phyloP scores from a whole-genome alignment of 2,888 invertebrate species.

The Eupithecia subfuscata region DNA sequence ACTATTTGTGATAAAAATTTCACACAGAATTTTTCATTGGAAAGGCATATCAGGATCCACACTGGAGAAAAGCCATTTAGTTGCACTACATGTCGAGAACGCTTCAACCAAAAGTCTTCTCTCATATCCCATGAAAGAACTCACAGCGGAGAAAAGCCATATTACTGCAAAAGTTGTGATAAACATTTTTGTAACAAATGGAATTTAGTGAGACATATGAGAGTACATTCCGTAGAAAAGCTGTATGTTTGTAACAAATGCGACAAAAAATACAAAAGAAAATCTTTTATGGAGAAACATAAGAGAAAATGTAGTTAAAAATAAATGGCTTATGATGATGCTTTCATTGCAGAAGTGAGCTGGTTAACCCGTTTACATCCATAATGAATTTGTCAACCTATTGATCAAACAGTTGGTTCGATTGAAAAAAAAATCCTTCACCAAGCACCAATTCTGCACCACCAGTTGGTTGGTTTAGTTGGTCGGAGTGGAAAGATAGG shows the following conservation, averaged over 20 bases:
- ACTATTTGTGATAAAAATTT: background rate
- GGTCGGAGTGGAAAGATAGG: too few relatives aligned
- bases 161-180: background rate
- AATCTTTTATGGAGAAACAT: background rate
- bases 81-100: background rate
- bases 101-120: background rate
- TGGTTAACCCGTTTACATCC: too few relatives aligned
- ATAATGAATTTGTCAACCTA: too few relatives aligned
- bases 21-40: background rate
- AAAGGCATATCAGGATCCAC: background rate
- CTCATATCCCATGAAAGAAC: background rate
- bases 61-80: background rate
- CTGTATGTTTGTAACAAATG: background rate
- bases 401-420: too few relatives aligned
- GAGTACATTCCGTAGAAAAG: background rate
- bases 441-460: too few relatives aligned
- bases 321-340: background rate
- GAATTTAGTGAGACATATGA: background rate
- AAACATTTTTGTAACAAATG: background rate
- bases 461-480: too few relatives aligned
- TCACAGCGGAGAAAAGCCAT: conserved; percentile 8
- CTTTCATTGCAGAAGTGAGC: background rate
- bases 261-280: background rate
- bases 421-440: too few relatives aligned
- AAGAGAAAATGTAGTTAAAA: background rate